These are phyloP conservation scores for Amblyraja radiata DNA, from an alignment of 2,797 vertebrate species.

Conservation along the genomic window DNA sequence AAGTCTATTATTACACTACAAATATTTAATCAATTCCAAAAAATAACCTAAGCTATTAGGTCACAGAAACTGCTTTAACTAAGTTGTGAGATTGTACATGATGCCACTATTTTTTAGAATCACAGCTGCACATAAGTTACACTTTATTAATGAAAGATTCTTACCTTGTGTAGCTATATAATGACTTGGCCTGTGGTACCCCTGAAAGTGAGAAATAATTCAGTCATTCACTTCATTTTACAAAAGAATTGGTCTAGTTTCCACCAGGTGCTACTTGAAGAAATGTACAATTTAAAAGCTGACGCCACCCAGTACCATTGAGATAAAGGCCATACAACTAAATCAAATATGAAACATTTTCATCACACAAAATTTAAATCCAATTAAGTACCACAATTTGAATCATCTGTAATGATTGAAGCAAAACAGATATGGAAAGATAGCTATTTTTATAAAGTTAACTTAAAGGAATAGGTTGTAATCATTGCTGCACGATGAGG, in stretches of 20 bases:
- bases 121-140: neutral
- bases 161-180: constrained; percentile 98
- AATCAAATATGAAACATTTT: neutral
- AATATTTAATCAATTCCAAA: too few species aligned
- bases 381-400: neutral
- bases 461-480: neutral
- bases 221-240: neutral
- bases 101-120: neutral
- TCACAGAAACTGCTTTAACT: neutral
- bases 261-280: neutral
- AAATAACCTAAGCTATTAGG: neutral
- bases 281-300: neutral
- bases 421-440: neutral
- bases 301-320: neutral
- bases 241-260: neutral
- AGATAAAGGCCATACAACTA: neutral
- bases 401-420: neutral
- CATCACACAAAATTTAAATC: neutral
- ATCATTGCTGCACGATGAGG: neutral
- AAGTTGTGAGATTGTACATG: neutral
- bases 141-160: constrained; percentile 41
- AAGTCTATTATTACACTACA: too few species aligned
- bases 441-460: neutral
- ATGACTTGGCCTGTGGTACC: constrained; percentile 95
- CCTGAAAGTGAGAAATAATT: constrained; percentile 65